phyloP scores from a whole-genome alignment of 2,113 vertebrate genomes.

The Leucopternis melanops region DNA sequence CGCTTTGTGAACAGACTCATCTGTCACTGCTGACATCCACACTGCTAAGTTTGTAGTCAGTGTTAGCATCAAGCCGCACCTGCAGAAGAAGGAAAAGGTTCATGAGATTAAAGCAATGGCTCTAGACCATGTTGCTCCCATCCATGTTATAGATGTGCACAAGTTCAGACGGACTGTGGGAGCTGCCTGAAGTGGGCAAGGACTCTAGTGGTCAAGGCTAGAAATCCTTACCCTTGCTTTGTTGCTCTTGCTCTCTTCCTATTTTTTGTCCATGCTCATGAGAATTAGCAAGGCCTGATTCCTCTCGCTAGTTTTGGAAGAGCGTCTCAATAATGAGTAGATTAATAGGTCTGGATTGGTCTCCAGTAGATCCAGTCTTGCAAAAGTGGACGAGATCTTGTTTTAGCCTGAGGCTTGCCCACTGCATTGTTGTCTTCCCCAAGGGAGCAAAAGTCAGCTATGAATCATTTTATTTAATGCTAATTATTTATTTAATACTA shows the following conservation, averaged over 20 bases:
- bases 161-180: not conserved
- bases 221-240: not conserved
- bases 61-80: constrained; percentile 91
- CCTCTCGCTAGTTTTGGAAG: not conserved
- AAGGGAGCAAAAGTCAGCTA: not conserved
- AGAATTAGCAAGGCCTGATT: not conserved
- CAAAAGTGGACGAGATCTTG: not conserved
- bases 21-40: constrained; percentile 90
- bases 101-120: not conserved
- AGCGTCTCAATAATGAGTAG: not conserved
- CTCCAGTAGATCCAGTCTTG: not conserved
- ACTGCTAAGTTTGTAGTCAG: constrained; percentile 87
- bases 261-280: not conserved
- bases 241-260: not conserved
- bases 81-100: constrained; percentile 28
- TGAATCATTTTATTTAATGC: not conserved
- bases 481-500: not conserved
- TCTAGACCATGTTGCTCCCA: not conserved
- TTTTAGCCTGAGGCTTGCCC: not conserved
- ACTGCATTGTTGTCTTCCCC: not conserved
- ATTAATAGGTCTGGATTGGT: not conserved
- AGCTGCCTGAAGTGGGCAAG: not conserved
- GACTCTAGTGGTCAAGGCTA: not conserved
- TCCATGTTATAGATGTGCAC: not conserved
- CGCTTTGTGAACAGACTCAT: constrained; percentile 90